Percentiles rank a stretch among this genome's conserved stretches.
phyloP scores from a whole-genome alignment of 2,888 invertebrate species.

The Thecocarcelia acutangulata region DNA sequence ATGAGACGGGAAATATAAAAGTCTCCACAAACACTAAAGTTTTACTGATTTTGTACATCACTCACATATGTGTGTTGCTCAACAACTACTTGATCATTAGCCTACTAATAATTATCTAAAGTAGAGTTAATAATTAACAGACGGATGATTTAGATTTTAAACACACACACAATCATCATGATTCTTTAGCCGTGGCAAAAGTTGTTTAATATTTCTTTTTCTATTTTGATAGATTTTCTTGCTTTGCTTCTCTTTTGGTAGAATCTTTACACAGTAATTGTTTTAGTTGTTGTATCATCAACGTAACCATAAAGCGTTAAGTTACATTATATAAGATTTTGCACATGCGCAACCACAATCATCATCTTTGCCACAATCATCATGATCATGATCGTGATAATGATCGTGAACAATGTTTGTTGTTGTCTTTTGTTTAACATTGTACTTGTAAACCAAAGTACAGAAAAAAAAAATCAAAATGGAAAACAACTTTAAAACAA shows the following conservation, averaged over 20 bases:
- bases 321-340: conserved; percentile 61
- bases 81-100: conserved; percentile 14
- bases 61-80: conserved; percentile 14
- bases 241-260: neutral
- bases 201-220: conserved; percentile 11
- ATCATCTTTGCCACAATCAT: conserved; percentile 19
- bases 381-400: conserved; percentile 47
- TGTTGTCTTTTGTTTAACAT: conserved; percentile 7
- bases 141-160: neutral
- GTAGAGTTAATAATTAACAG: too few relatives aligned
- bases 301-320: conserved; percentile 60
- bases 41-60: neutral
- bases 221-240: conserved; percentile 31
- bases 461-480: neutral
- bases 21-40: too few relatives aligned
- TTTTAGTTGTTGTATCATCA: conserved; percentile 47
- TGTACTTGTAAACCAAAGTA: neutral
- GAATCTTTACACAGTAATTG: conserved; percentile 3
- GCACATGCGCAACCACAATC: conserved; percentile 62
- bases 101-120: conserved; percentile 39
- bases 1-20: too few relatives aligned
- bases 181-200: conserved; percentile 40
- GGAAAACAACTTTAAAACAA: conserved; percentile 10
- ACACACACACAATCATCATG: conserved; percentile 49
- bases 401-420: conserved; percentile 32